A percentile compares a stretch with the other conserved stretches of the same genome.
Conservation (phyloP, 1,140 invertebrate species). For the Dinoponera quadriceps region DNA sequence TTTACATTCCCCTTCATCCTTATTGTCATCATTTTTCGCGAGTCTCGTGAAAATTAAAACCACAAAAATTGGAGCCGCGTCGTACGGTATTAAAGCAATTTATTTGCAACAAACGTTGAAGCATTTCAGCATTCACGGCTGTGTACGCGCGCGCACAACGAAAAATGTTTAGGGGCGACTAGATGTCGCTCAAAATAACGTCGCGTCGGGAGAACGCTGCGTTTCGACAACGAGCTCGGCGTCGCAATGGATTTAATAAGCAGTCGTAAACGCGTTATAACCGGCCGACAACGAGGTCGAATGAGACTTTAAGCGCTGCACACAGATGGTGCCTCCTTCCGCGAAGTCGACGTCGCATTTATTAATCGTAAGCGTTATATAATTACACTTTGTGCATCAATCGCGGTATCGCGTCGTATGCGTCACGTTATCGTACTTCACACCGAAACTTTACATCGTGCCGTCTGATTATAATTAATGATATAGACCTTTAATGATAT, state of each 20-base stretch:
- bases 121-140: not conserved
- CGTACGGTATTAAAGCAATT: not conserved
- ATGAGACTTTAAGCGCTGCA: conserved; percentile 70
- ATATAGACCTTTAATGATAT: too few relatives aligned
- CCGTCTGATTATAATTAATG: too few relatives aligned
- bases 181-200: not conserved
- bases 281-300: conserved; percentile 64
- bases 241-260: conserved; percentile 69
- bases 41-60: conserved; percentile 15
- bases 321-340: conserved; percentile 55
- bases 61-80: not conserved
- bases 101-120: conserved; percentile 12
- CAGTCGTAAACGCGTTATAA: conserved; percentile 64
- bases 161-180: conserved; percentile 32
- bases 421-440: conserved; percentile 14
- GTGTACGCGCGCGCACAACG: not conserved
- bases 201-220: not conserved
- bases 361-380: conserved; percentile 66
- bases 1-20: too few relatives aligned
- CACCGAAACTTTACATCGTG: conserved; percentile 10
- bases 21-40: conserved; percentile 11
- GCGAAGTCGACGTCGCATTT: conserved; percentile 55
- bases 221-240: conserved; percentile 7
- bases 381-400: conserved; percentile 59
- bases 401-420: conserved; percentile 28